These are phyloP conservation scores for Biston stratarius DNA, from an alignment of 2,888 invertebrate genomes.

Conservation along the genomic window DNA sequence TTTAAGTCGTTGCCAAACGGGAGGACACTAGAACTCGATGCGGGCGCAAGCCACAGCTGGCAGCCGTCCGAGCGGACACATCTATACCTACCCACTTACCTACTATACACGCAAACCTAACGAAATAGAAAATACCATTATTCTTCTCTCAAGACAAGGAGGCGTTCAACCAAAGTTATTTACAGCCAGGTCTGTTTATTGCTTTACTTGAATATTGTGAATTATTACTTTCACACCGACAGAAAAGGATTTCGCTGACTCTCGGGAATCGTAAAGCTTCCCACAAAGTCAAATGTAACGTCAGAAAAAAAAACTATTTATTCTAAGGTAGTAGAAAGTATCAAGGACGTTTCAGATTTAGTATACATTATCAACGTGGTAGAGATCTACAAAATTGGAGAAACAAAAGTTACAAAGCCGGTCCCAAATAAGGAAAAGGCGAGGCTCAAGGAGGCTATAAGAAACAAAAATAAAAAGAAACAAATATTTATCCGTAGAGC, in stretches of 20 bases:
- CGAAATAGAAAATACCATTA: slow-evolving; percentile 85
- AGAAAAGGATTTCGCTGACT: slow-evolving; percentile 41
- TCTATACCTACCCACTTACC: slow-evolving; percentile 71
- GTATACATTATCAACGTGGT: slow-evolving; percentile 44
- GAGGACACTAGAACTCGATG: slow-evolving; percentile 62
- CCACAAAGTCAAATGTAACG: slow-evolving; percentile 39
- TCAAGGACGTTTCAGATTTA: slow-evolving; percentile 41
- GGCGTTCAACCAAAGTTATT: slow-evolving; percentile 83
- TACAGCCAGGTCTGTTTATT: slow-evolving; percentile 80
- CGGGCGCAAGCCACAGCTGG: slow-evolving; percentile 75
- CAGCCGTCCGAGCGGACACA: slow-evolving; percentile 79
- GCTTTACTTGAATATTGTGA: slow-evolving; percentile 65
- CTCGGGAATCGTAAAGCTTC: slow-evolving; percentile 38
- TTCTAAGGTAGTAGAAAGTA: slow-evolving; percentile 37
- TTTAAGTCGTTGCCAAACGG: slow-evolving; percentile 67
- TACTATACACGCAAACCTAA: slow-evolving; percentile 60
- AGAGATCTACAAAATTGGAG: slow-evolving; percentile 47
- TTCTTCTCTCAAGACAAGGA: slow-evolving; percentile 81
- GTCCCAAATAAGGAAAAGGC: slow-evolving; percentile 48
- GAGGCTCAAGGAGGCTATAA: slow-evolving; percentile 40
- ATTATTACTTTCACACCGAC: slow-evolving; percentile 45
- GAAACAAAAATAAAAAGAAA: slow-evolving; percentile 44
- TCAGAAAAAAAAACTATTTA: slow-evolving; percentile 41
- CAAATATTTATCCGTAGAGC: slow-evolving; percentile 41
- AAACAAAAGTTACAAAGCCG: slow-evolving; percentile 46